Evolutionary conservation across 1,140 invertebrate genomes (phyloP), one percentile per base, ranked within the genome.

Genomic region (Lordiphosa collinella): DNA sequence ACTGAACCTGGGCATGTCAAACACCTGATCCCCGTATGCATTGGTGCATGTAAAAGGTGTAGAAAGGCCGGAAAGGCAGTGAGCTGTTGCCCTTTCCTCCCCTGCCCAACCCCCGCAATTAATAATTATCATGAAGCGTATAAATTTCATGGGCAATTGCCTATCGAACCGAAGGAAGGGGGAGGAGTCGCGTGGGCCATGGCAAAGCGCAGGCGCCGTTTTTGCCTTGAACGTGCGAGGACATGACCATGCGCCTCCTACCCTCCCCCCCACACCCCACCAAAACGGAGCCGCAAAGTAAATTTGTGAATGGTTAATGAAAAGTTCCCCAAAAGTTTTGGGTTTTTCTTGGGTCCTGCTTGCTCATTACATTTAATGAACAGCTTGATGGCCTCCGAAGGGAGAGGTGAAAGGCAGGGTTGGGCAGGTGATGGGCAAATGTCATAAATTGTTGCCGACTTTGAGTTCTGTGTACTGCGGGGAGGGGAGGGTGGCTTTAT

Each of bases 281-380:
- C 37, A 8, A 32, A 29, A 11, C n/a, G 18, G 62, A 37, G 51
- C 75, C 79, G 35, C 79, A 84, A 84, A 78, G 79, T 65, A 84
- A 84, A 84, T 84, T 84, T 84, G 78, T 84, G 79, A 84, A 84
- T 84, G 78, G 78, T 84, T 84, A 84, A 84, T 85, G 78, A 82
- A 82, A 82, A 82, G 72, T 72, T 84, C 18, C 54, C 50, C 40
- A 60, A 52, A n/a, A 32, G 18, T 49, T 47, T 29, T 36, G 18
- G 18, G 18, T 34, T 12, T 10, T 11, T 3, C n/a, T 29, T 32
- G 36, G 40, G 38, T 49, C 48, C 68, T 64, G 59, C 55, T 67
- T 31, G 50, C 60, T 82, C 78, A 82, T 82, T 82, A 82, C 63
- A 79, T 71, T 76, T 73, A 84, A 84, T 69, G 63, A 73, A 73